These are phyloP conservation scores for Pyrocoelia pectoralis DNA, from an alignment of 2,888 invertebrate genomes.

Conservation along the genomic window DNA sequence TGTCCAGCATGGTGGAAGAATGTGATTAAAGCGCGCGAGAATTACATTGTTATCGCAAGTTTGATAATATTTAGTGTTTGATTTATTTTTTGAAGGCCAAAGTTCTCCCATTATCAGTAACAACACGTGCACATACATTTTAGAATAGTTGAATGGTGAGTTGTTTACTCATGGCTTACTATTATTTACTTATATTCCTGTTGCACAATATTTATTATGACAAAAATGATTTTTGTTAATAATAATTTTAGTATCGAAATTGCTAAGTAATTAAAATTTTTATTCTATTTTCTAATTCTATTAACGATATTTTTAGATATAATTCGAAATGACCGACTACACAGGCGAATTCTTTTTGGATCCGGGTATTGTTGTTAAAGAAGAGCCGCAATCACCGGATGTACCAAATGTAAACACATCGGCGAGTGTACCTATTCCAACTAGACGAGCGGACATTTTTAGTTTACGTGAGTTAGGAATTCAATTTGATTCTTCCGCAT, in stretches of 20 bases:
- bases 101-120: conserved; percentile 30
- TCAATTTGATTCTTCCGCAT: conserved; percentile 66
- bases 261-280: background rate
- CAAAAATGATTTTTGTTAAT: conserved; percentile 17
- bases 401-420: conserved; percentile 56
- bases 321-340: conserved; percentile 67
- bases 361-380: conserved; percentile 69
- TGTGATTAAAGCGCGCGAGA: conserved; percentile 38
- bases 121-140: conserved; percentile 26
- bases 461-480: conserved; percentile 63
- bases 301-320: background rate
- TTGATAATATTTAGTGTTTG: conserved; percentile 39
- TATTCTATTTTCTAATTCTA: background rate
- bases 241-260: conserved; percentile 12
- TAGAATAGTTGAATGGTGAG: conserved; percentile 34
- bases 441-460: conserved; percentile 59
- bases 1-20: conserved; percentile 38
- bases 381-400: conserved; percentile 65
- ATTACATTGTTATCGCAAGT: conserved; percentile 38
- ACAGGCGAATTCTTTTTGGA: conserved; percentile 71
- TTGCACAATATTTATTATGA: conserved; percentile 39
- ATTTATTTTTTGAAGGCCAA: conserved; percentile 42
- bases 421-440: conserved; percentile 73
- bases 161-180: conserved; percentile 37
- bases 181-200: conserved; percentile 42